Evolutionary conservation across 2,797 vertebrate species (phyloP).

Genomic region (Sparus aurata): DNA sequence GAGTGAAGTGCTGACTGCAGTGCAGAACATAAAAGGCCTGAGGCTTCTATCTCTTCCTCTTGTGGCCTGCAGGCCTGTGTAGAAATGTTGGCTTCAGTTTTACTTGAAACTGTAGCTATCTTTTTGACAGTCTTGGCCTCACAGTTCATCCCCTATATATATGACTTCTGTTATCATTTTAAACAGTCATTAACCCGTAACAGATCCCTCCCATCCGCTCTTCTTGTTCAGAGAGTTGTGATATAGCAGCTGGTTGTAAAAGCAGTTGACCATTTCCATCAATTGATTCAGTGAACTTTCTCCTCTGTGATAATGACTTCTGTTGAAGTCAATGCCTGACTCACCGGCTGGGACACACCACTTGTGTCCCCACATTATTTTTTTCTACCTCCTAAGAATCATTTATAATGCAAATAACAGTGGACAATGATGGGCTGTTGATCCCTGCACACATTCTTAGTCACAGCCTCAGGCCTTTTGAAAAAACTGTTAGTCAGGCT

Average conservation of each 20-base stretch:
- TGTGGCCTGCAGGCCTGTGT: conserved; percentile 74
- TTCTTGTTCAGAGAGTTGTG: conserved; percentile 46
- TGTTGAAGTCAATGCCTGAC: conserved; percentile 65
- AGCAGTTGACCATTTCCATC: conserved; percentile 62
- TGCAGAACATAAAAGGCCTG: conserved; percentile 81
- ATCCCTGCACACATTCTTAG: conserved; percentile 38
- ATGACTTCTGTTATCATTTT: conserved; percentile 58
- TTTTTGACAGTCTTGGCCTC: conserved; percentile 65
- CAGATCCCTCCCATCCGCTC: conserved; percentile 54
- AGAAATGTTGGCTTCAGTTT: conserved; percentile 68
- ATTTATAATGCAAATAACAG: conserved; percentile 33
- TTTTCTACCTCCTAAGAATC: conserved; percentile 34
- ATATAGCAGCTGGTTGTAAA: conserved; percentile 61
- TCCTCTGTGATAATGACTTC: conserved; percentile 73
- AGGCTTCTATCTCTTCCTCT: conserved; percentile 77
- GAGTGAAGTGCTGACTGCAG: conserved; percentile 81
- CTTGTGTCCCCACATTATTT: conserved; percentile 15
- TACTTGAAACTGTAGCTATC: conserved; percentile 62
- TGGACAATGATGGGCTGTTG: conserved; percentile 30
- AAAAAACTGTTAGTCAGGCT: conserved; percentile 40
- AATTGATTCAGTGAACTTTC: conserved; percentile 73
- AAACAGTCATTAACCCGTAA: conserved; percentile 61
- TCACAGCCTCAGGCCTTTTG: conserved; percentile 38
- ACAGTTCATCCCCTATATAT: conserved; percentile 39
- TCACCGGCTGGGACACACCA: conserved; percentile 41